Base-by-base conservation (phyloP, 2,888 invertebrate genomes). In the Drosophila demipolita region DNA sequence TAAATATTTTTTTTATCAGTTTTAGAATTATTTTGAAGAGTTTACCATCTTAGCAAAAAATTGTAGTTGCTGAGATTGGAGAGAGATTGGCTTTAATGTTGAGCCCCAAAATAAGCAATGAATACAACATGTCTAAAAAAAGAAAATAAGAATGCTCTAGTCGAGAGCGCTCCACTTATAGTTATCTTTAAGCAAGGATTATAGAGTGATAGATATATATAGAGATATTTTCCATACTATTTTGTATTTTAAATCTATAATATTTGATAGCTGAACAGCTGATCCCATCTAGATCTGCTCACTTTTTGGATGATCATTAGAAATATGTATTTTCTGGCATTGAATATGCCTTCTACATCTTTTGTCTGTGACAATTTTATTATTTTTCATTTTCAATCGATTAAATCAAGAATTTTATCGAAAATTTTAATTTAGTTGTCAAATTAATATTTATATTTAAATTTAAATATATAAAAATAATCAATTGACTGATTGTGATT, bases 181-280 rank as follows among this genome's bases (percentile, higher is more conserved):
- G 20, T 42, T 20, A 12, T 12, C 1, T 45, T 3, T 0, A 45
- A 7, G 12, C 12, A 45, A 45, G 3, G 42, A 20, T 12, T 7
- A 1, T 12, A 6, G n/a, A 6, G n/a, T n/a, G 6, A n/a, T 20
- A 12, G 0, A 11, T 40, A 6, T 6, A 20, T 12, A 3, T 3
- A 20, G 3, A 45, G 3, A 12, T 15, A 20, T 20, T 20, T n/a
- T n/a, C n/a, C n/a, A n/a, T n/a, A n/a, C n/a, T n/a, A 17, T 4
- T 36, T 5, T 40, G 4, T 38, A 11, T 42, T 8, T 8, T 1
- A 1, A 17, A 17, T 38, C 0, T 17, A 3, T 8, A 38, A 17
- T 17, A 38, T 38, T 38, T 38, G 8, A 38, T 38, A 17, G 36
- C 17, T 17, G 17, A 17, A 36, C 15, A 36, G 36, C 15, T 3